phyloP scores from a whole-genome alignment of 1,140 invertebrate species.

The Notospermus geniculatus region DNA sequence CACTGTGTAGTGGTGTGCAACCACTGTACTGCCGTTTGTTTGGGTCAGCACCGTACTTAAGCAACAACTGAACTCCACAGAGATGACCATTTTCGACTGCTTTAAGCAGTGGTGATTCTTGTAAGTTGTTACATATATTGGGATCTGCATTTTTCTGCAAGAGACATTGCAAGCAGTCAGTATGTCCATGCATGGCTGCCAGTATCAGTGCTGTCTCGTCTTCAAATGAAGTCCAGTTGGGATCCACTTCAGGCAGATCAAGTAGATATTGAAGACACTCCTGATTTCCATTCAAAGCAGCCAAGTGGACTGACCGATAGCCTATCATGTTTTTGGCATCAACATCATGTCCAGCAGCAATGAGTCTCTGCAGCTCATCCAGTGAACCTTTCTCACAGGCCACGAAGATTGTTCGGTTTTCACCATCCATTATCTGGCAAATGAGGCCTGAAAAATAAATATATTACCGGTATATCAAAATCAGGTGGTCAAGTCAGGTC shows the following conservation, averaged over 20 bases:
- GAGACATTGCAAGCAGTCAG: constrained; percentile 36
- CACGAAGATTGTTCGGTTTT: too few species aligned
- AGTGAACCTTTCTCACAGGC: too few species aligned
- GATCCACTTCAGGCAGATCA: background rate
- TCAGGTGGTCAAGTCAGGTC: too few species aligned
- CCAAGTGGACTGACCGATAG: background rate
- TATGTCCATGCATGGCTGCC: constrained; percentile 40
- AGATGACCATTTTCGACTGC: constrained; percentile 21
- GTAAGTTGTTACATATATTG: constrained; percentile 27
- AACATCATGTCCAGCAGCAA: background rate
- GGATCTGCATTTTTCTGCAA: constrained; percentile 45
- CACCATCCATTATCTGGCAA: too few species aligned
- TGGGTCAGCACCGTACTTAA: constrained; percentile 40
- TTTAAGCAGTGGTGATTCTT: constrained; percentile 28
- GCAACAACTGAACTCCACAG: constrained; percentile 32
- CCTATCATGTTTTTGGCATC: background rate
- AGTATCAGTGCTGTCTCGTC: constrained; percentile 49
- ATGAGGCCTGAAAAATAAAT: too few species aligned
- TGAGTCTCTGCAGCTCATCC: background rate
- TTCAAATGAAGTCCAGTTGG: constrained; percentile 51
- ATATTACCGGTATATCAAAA: too few species aligned
- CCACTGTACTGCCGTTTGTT: constrained; percentile 39
- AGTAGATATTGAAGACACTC: background rate
- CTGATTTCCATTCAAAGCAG: background rate
- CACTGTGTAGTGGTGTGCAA: constrained; percentile 43